Base-by-base conservation (phyloP, 2,888 invertebrate species). In the Drosophila siamana region DNA sequence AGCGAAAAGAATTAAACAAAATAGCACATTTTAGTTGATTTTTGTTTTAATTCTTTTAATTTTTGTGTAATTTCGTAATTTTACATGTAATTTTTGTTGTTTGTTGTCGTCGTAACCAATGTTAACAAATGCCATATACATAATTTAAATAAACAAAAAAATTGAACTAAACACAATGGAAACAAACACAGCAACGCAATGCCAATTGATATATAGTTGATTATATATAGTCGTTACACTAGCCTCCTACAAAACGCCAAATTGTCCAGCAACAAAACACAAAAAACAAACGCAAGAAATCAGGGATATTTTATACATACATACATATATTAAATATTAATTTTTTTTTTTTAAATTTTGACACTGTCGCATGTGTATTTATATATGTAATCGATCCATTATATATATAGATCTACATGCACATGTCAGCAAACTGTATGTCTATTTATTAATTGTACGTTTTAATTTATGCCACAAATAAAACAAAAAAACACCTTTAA, bases 181-280 rank as follows among this genome's bases (percentile, higher is more conserved):
- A 30, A 4, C 22, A 13, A 68, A 24, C 65, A 24, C 65, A 77
- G 73, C 63, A 78, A 78, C 80, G 63, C 66, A 74, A 84, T 80
- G 82, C 80, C 85, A 85, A 81, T 79, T 73, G 68, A 75, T 69
- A 75, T 46, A 54, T 59, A 60, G 52, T 57, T 66, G 54, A 67
- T 57, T 46, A 54, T 48, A 54, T 40, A 36, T 67, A 63, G 38
- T 24, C 22, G 38, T 19, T 44, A 66, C 33, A 47, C 41, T 66
- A 70, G 69, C 73, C 78, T 74, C 73, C 78, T 74, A 86, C 64
- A 82, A 71, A 78, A 83, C 61, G 77, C 83, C 83, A 83, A 83
- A 83, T 75, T 84, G 78, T 74, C 80, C 80, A 74, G 59, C 68
- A 66, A 70, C 47, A 61, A 60, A 70, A 62, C 52, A 38, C 26